Evolutionary conservation across 2,797 vertebrate genomes (phyloP).

Genomic region (Helicolenus hilgendorfi): DNA sequence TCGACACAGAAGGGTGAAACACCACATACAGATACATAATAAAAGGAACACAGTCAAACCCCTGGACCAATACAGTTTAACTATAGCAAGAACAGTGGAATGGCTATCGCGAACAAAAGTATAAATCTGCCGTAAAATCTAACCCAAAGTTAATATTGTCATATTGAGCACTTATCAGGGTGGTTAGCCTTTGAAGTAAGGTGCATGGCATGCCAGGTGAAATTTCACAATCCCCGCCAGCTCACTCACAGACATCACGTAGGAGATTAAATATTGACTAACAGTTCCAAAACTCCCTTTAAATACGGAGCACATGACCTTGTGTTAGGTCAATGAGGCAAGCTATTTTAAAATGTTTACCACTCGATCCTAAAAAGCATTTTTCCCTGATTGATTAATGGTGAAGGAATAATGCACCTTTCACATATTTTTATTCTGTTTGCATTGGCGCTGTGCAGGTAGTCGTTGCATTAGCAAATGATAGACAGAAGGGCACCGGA

Average conservation of each 20-base stretch:
- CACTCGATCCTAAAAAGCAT: neutral
- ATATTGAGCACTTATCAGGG: neutral
- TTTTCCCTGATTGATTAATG: neutral
- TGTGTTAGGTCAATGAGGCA: neutral
- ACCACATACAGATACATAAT: neutral
- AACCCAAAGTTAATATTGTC: neutral
- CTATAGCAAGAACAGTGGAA: neutral
- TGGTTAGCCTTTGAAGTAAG: conserved; percentile 6
- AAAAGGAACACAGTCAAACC: neutral
- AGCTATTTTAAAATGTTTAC: conserved; percentile 2
- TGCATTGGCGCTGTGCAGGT: neutral
- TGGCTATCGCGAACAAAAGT: neutral
- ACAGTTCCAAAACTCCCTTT: conserved; percentile 38
- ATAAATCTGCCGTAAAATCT: neutral
- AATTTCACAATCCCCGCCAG: conserved; percentile 53
- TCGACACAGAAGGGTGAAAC: neutral
- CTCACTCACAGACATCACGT: conserved; percentile 30
- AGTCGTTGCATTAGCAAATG: neutral
- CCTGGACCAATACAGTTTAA: neutral
- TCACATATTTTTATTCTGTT: neutral
- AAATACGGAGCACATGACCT: conserved; percentile 15
- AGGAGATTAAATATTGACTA: conserved; percentile 83
- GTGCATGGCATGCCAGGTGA: conserved; percentile 13
- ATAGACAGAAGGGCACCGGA: neutral
- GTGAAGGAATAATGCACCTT: neutral